phyloP scores from a whole-genome alignment of 2,888 invertebrate genomes.

The Melieria crassipennis region DNA sequence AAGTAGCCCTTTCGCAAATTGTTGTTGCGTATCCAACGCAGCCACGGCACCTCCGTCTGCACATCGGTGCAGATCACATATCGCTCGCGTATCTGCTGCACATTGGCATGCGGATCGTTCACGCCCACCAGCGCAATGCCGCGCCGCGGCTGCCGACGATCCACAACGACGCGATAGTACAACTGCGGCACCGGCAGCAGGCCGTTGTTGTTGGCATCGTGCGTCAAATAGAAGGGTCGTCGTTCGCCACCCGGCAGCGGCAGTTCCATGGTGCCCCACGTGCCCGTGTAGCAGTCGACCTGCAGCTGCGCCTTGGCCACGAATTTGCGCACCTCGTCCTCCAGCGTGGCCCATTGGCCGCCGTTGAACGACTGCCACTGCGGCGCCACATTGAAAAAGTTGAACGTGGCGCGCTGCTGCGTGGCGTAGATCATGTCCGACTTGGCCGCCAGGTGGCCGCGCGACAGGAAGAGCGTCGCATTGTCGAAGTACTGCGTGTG shows the following conservation, averaged over 20 bases:
- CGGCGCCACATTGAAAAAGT: slow-evolving; percentile 69
- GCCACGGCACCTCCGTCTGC: slow-evolving; percentile 48
- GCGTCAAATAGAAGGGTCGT: slow-evolving; percentile 59
- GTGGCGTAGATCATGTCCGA: slow-evolving; percentile 68
- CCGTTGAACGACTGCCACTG: slow-evolving; percentile 72
- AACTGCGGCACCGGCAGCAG: slow-evolving; percentile 68
- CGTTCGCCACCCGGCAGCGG: slow-evolving; percentile 38
- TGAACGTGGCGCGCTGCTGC: slow-evolving; percentile 68
- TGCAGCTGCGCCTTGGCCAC: slow-evolving; percentile 57
- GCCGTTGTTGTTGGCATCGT: slow-evolving; percentile 54
- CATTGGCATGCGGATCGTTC: slow-evolving; percentile 60
- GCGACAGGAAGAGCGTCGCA: slow-evolving; percentile 59
- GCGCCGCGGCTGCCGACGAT: slow-evolving; percentile 39
- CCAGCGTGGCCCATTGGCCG: slow-evolving; percentile 70
- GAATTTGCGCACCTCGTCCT: slow-evolving; percentile 66
- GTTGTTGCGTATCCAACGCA: slow-evolving; percentile 48
- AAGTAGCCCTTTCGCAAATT: slow-evolving; percentile 53
- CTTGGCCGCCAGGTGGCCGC: slow-evolving; percentile 69
- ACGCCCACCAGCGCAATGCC: slow-evolving; percentile 69
- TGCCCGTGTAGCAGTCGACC: slow-evolving; percentile 69
- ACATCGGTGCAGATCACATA: slow-evolving; percentile 56
- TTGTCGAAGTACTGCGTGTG: slow-evolving; percentile 46
- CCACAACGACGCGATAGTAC: slow-evolving; percentile 69
- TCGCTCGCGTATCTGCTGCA: slow-evolving; percentile 47
- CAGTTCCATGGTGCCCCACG: slow-evolving; percentile 68